A percentile compares a stretch with the other conserved stretches of the same genome.
phyloP scores from a whole-genome alignment of 2,888 invertebrate genomes.

The Miltochrista miniata region DNA sequence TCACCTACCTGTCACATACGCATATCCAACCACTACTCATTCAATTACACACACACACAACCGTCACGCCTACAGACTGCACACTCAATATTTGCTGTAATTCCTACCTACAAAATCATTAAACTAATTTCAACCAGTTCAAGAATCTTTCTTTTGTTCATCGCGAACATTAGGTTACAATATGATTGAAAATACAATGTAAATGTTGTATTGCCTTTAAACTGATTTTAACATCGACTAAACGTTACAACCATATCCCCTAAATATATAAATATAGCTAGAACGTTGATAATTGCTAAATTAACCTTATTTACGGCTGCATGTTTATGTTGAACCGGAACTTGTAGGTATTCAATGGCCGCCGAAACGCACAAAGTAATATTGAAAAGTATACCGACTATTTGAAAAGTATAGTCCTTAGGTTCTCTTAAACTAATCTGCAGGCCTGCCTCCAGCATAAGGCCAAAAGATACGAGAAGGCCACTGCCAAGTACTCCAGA shows the following conservation, averaged over 20 bases:
- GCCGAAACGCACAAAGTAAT: constrained; percentile 25
- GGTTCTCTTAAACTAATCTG: constrained; percentile 33
- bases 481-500: constrained; percentile 56
- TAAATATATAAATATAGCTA: constrained; percentile 38
- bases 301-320: constrained; percentile 36
- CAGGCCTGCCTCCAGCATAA: constrained; percentile 56
- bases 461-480: constrained; percentile 47
- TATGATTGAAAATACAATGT: neutral
- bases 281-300: constrained; percentile 45
- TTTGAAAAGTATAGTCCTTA: constrained; percentile 42
- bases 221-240: neutral
- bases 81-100: too few relatives aligned
- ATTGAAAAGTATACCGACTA: constrained; percentile 40
- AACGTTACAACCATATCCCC: constrained; percentile 40
- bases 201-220: neutral
- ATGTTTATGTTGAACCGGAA: neutral
- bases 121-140: too few relatives aligned
- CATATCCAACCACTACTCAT: too few relatives aligned
- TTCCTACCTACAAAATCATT: too few relatives aligned
- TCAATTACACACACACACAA: too few relatives aligned
- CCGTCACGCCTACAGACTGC: too few relatives aligned
- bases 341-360: constrained; percentile 36
- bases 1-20: too few relatives aligned
- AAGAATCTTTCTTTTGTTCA: too few relatives aligned
- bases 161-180: neutral